Percentiles rank a stretch among this genome's conserved stretches.
Evolutionary conservation across 2,888 invertebrate genomes (phyloP).

Genomic region (Apodemia duryi): DNA sequence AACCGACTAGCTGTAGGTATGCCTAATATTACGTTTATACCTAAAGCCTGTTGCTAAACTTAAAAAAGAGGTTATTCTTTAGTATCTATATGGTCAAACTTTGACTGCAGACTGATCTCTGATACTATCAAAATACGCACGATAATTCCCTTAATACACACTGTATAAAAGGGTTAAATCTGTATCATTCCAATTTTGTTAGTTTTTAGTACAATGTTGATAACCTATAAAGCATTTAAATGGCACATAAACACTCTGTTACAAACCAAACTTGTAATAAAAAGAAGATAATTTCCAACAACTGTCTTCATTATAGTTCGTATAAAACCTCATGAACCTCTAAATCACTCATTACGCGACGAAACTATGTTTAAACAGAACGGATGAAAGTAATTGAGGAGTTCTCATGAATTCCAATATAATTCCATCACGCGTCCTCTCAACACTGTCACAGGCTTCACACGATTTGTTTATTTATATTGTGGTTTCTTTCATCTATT

Average conservation of each 20-base stretch:
- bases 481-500: conserved; percentile 73
- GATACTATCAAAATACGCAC: too few species aligned
- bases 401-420: conserved; percentile 61
- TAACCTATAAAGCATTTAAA: conserved; percentile 10
- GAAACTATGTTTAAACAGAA: conserved; percentile 32
- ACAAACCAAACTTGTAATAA: conserved; percentile 13
- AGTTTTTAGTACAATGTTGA: conserved; percentile 7
- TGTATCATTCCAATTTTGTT: neutral
- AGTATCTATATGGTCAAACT: too few species aligned
- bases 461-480: conserved; percentile 73
- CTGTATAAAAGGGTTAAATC: neutral
- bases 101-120: too few species aligned
- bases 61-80: too few species aligned
- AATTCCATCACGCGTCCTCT: conserved; percentile 59
- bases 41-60: too few species aligned
- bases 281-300: conserved; percentile 17
- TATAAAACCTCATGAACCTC: conserved; percentile 21
- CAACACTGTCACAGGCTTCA: conserved; percentile 56
- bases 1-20: too few species aligned
- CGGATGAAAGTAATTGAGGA: conserved; percentile 45
- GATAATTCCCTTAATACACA: neutral
- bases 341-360: conserved; percentile 37
- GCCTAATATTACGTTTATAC: too few species aligned
- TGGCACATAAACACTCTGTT: conserved; percentile 8
- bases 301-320: conserved; percentile 15